These are phyloP conservation scores for Eospalax fontanierii DNA, from an alignment of 2,797 vertebrate species.

Conservation along the genomic window DNA sequence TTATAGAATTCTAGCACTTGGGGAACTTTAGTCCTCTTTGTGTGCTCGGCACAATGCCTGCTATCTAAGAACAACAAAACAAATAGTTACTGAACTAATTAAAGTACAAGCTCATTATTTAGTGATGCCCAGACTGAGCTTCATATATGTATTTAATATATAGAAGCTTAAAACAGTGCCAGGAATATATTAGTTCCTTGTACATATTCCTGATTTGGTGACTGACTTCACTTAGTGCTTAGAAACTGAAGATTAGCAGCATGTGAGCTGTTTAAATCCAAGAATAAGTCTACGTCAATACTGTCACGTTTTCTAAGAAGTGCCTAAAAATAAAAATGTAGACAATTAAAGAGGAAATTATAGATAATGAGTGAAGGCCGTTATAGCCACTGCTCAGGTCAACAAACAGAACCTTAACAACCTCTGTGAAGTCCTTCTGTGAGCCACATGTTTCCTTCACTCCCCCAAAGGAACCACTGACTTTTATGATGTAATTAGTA, in stretches of 20 bases:
- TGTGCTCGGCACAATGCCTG: neutral
- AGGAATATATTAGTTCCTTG: neutral
- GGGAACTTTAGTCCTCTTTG: neutral
- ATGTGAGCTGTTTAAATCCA: neutral
- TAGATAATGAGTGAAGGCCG: neutral
- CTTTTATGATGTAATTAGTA: neutral
- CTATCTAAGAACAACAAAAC: neutral
- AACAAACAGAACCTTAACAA: neutral
- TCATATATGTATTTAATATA: neutral
- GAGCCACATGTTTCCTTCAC: neutral
- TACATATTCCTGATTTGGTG: conserved; percentile 23
- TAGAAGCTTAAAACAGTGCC: conserved; percentile 8
- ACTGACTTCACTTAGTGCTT: conserved; percentile 18
- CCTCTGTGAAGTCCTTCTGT: neutral
- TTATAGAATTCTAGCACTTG: neutral
- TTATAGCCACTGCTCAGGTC: neutral
- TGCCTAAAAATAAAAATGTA: neutral
- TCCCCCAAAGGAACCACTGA: neutral
- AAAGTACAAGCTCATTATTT: neutral
- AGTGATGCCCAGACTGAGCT: neutral
- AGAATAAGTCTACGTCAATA: neutral
- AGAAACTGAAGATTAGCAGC: conserved; percentile 23
- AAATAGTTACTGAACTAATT: conserved; percentile 29
- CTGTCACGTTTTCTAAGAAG: neutral
- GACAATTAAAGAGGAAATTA: neutral